These are phyloP conservation scores for Pavo muticus DNA, from an alignment of 2,113 vertebrate genomes.

Conservation along the genomic window DNA sequence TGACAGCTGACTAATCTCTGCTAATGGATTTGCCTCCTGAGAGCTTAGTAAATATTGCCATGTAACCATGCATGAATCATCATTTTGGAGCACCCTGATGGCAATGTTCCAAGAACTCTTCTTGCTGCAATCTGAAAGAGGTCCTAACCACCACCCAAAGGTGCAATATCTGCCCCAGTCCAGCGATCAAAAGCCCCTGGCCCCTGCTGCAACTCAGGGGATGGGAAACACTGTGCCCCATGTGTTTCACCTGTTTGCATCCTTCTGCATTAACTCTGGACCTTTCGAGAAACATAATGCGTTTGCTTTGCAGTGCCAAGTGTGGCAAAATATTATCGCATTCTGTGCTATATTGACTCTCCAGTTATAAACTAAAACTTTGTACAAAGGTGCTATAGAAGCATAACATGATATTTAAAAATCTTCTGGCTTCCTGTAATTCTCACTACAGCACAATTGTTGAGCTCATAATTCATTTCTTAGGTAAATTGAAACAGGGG, in stretches of 20 bases:
- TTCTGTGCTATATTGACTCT: fast-evolving
- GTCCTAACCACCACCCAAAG: neutral
- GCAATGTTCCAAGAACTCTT: neutral
- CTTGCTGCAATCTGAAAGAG: neutral
- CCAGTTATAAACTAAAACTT: neutral
- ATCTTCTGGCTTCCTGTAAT: neutral
- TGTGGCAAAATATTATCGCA: neutral
- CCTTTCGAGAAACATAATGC: fast-evolving
- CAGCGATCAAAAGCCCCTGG: neutral
- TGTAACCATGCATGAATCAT: slow-evolving; percentile 48
- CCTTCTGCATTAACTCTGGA: neutral
- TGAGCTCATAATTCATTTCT: neutral
- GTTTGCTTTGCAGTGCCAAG: neutral
- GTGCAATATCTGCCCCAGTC: neutral
- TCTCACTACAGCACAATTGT: neutral
- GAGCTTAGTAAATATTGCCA: slow-evolving; percentile 47
- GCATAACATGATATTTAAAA: neutral
- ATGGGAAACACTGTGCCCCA: neutral
- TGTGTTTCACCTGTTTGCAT: neutral
- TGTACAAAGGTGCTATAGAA: neutral
- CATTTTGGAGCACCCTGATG: neutral
- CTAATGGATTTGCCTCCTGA: slow-evolving; percentile 21
- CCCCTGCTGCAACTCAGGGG: neutral
- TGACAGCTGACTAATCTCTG: slow-evolving; percentile 39
- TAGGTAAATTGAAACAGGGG: neutral